Conservation (phyloP, 2,888 invertebrate genomes). For the Cacoxenus indagator region DNA sequence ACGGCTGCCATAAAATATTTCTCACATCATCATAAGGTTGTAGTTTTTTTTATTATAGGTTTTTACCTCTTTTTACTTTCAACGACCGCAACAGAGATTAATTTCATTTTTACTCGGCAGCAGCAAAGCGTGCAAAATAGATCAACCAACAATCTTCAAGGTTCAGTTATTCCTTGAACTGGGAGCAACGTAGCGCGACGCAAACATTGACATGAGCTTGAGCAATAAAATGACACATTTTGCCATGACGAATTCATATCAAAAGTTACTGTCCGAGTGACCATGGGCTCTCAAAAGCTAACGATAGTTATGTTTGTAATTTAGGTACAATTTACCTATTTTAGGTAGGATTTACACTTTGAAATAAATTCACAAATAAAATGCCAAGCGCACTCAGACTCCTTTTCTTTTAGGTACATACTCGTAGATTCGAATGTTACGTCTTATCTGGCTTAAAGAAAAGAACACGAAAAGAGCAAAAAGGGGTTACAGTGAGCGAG, state of each 20-base stretch:
- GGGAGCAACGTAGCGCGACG: neutral
- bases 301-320: too few relatives aligned
- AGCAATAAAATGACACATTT: conserved; percentile 34
- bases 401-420: too few relatives aligned
- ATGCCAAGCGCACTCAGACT: too few relatives aligned
- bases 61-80: neutral
- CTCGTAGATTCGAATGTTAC: too few relatives aligned
- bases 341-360: too few relatives aligned
- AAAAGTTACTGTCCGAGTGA: neutral
- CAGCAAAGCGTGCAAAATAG: conserved; percentile 57
- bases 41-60: neutral
- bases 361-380: too few relatives aligned
- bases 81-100: conserved; percentile 33
- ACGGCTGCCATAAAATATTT: conserved; percentile 52
- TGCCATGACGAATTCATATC: neutral
- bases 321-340: too few relatives aligned
- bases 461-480: too few relatives aligned
- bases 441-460: too few relatives aligned
- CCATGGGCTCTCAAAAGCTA: too few relatives aligned
- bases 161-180: conserved; percentile 36
- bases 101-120: conserved; percentile 49
- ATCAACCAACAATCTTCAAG: conserved; percentile 53
- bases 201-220: neutral
- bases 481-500: too few relatives aligned
- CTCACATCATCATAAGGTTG: conserved; percentile 53